Conservation (phyloP, 2,797 vertebrate genomes). For the Heterohyrax brucei region DNA sequence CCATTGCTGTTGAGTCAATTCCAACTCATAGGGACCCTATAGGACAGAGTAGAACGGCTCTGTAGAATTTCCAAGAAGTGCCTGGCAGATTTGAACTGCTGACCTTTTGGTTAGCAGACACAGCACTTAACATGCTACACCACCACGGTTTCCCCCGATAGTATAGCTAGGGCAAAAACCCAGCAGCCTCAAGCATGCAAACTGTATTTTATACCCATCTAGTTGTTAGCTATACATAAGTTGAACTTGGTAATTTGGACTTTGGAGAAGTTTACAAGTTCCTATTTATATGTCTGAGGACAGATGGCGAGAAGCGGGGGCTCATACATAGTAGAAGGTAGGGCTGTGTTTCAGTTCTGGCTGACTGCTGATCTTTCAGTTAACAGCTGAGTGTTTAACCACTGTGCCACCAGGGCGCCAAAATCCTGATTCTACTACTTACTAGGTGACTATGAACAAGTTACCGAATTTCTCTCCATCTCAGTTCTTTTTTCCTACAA, state of each 20-base stretch:
- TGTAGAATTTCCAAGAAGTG: too few relatives aligned
- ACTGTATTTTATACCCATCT: not conserved
- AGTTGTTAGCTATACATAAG: not conserved
- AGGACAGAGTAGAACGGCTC: too few relatives aligned
- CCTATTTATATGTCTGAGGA: not conserved
- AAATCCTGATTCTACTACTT: not conserved
- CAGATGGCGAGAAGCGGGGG: not conserved
- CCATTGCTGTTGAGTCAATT: too few relatives aligned
- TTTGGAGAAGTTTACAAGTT: not conserved
- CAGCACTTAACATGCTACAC: too few relatives aligned
- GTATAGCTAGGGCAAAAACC: not conserved
- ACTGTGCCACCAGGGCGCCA: too few relatives aligned
- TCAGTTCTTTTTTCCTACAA: slow-evolving; percentile 5
- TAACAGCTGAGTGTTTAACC: too few relatives aligned
- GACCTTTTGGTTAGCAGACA: too few relatives aligned
- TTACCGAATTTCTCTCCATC: not conserved
- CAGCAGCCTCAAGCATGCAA: not conserved
- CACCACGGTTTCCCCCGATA: not conserved
- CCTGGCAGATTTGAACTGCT: too few relatives aligned
- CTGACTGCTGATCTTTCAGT: too few relatives aligned
- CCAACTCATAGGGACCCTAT: too few relatives aligned
- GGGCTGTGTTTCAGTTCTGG: not conserved
- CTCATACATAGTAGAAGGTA: not conserved
- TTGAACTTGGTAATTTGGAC: slow-evolving; percentile 1
- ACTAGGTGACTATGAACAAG: not conserved